A percentile compares a stretch with the other conserved stretches of the same genome.
phyloP scores from a whole-genome alignment of 2,888 invertebrate genomes.

The Polymixis flavicincta region DNA sequence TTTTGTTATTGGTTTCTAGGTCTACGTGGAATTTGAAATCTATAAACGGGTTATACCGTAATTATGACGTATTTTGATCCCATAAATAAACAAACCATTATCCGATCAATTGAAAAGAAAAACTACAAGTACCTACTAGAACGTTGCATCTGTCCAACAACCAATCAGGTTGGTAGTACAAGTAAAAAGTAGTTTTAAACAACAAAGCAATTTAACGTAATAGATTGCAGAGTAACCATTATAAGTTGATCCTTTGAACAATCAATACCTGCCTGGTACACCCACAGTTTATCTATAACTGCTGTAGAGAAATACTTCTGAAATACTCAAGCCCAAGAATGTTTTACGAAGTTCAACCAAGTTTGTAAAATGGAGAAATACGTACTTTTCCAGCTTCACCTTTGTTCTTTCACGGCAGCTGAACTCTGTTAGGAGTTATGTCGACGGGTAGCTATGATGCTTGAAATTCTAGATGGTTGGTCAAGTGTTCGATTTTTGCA shows the following conservation, averaged over 20 bases:
- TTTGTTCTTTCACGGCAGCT: conserved; percentile 49
- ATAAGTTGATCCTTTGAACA: conserved; percentile 56
- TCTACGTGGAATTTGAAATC: not conserved
- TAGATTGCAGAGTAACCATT: conserved; percentile 35
- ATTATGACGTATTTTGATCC: no score
- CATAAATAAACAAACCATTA: not conserved
- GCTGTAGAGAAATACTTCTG: conserved; percentile 56
- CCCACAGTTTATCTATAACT: conserved; percentile 45
- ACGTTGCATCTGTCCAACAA: not conserved
- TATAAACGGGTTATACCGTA: not conserved
- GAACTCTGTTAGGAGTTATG: conserved; percentile 40
- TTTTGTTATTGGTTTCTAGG: no score
- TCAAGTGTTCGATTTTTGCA: not conserved
- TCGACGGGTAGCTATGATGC: conserved; percentile 14
- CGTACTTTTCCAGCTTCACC: conserved; percentile 58
- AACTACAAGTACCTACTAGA: not conserved
- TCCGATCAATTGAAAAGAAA: conserved; percentile 15
- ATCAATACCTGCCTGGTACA: conserved; percentile 50
- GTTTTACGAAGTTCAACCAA: conserved; percentile 55
- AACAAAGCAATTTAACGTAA: conserved; percentile 45
- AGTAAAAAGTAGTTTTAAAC: conserved; percentile 34
- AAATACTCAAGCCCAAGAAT: conserved; percentile 62
- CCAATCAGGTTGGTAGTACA: conserved; percentile 11
- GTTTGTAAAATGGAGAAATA: conserved; percentile 59
- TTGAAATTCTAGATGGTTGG: conserved; percentile 5